phyloP scores from a whole-genome alignment of 2,888 invertebrate species.

The Standfussiana lucernea region DNA sequence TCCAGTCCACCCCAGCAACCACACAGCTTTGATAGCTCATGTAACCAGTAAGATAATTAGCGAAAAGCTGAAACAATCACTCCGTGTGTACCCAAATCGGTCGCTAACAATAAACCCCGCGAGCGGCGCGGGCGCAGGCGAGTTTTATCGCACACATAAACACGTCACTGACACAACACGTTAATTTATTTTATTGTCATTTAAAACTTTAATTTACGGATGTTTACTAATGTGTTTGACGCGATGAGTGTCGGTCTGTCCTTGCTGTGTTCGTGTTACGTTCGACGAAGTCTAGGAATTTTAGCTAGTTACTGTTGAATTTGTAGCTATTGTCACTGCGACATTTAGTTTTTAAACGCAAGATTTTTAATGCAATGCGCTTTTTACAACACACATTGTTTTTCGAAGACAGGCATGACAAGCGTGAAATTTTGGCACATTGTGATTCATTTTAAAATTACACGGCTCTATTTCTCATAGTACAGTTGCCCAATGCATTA shows the following conservation, averaged over 20 bases:
- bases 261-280: constrained; percentile 36
- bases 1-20: background rate
- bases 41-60: constrained; percentile 1
- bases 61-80: constrained; percentile 41
- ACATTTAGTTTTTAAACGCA: background rate
- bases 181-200: constrained; percentile 87
- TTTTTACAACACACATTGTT: background rate
- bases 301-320: constrained; percentile 12
- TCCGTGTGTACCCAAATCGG: constrained; percentile 66
- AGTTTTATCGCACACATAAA: constrained; percentile 80
- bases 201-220: constrained; percentile 86
- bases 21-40: background rate
- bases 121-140: constrained; percentile 71
- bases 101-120: constrained; percentile 68
- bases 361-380: background rate
- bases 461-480: background rate
- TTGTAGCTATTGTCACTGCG: background rate
- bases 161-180: constrained; percentile 77
- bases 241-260: constrained; percentile 49
- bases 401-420: background rate
- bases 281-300: constrained; percentile 30
- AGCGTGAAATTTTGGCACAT: background rate
- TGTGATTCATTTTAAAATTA: background rate
- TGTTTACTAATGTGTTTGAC: constrained; percentile 81
- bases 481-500: background rate